phyloP scores from a whole-genome alignment of 2,113 vertebrate species.

The Melanerpes aurifrons region DNA sequence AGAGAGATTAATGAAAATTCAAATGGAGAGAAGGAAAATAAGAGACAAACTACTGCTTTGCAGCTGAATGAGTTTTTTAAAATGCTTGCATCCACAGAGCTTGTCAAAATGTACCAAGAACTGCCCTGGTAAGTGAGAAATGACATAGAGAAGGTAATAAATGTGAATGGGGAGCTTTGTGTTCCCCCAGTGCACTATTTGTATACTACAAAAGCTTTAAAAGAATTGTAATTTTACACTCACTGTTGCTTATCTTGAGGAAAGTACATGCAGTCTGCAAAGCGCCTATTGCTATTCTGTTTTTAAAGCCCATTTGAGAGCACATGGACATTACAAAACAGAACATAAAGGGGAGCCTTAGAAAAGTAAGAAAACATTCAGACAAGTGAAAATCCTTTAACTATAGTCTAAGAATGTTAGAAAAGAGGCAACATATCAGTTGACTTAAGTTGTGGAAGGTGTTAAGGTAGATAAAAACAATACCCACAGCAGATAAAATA shows the following conservation, averaged over 20 bases:
- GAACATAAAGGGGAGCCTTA: not conserved
- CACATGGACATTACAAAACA: not conserved
- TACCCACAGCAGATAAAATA: not conserved
- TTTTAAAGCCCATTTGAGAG: constrained; percentile 32
- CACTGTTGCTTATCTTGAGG: constrained; percentile 38
- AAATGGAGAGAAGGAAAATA: constrained; percentile 50
- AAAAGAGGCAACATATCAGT: not conserved
- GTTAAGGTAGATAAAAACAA: not conserved
- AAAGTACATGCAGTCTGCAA: not conserved
- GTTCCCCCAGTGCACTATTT: constrained; percentile 35
- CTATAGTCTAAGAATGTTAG: not conserved
- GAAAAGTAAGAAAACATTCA: not conserved
- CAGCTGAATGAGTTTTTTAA: constrained; percentile 1
- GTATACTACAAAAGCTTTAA: constrained; percentile 33
- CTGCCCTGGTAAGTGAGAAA: constrained; percentile 50
- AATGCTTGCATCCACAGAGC: not conserved
- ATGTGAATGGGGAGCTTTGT: constrained; percentile 55
- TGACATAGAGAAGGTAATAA: constrained; percentile 7
- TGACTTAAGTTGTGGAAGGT: not conserved
- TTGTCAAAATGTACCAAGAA: constrained; percentile 43
- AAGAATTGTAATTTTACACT: constrained; percentile 54
- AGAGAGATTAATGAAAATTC: constrained; percentile 58
- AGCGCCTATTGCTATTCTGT: not conserved
- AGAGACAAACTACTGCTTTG: constrained; percentile 38
- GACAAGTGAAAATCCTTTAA: not conserved